Conservation (phyloP, 2,797 vertebrate genomes). For the Poliocrania exsul region DNA sequence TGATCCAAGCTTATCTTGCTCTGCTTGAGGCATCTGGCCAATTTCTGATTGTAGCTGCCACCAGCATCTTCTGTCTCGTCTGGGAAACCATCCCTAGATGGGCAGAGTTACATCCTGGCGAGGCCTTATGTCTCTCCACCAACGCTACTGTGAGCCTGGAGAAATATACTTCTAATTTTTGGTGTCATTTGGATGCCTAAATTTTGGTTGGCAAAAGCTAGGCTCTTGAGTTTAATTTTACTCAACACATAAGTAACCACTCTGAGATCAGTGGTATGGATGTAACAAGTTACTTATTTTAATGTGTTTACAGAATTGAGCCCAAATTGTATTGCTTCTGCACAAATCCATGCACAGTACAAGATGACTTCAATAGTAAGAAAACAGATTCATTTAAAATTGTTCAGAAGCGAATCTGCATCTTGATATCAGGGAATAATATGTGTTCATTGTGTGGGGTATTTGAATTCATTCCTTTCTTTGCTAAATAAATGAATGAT, state of each 20-base stretch:
- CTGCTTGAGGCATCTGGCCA: neutral
- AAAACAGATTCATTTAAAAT: constrained; percentile 9
- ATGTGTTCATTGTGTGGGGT: constrained; percentile 53
- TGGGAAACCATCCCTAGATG: neutral
- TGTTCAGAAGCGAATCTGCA: constrained; percentile 33
- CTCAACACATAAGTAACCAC: neutral
- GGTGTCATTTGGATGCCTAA: neutral
- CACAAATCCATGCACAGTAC: constrained; percentile 35
- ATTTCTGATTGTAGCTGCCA: neutral
- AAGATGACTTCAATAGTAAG: neutral
- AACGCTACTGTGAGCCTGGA: neutral
- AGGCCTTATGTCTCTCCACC: neutral
- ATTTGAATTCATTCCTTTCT: constrained; percentile 68
- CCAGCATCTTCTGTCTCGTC: neutral
- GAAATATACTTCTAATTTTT: neutral
- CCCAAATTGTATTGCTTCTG: constrained; percentile 55
- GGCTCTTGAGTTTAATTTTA: neutral
- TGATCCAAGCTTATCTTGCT: neutral
- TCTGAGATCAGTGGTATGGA: neutral
- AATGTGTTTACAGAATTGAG: constrained; percentile 49
- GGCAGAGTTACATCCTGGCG: neutral
- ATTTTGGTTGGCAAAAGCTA: neutral
- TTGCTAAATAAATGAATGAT: constrained; percentile 70
- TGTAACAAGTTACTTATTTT: neutral
- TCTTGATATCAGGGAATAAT: constrained; percentile 67